Base-by-base conservation (phyloP, 2,113 vertebrate genomes). In the Sardina pilchardus region DNA sequence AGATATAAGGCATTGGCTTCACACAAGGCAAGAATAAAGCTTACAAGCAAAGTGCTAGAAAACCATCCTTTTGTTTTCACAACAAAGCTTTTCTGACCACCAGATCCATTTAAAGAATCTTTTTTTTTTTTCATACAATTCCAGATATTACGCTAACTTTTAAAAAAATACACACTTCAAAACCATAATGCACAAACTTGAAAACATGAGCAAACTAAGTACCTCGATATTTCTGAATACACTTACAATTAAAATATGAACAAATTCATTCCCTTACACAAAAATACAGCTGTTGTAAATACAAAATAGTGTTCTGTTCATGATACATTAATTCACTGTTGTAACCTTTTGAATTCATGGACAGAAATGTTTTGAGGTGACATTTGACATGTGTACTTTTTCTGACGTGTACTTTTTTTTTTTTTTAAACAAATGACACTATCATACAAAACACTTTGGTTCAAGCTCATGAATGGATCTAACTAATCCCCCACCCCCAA, bases 1-100 rank as follows among this genome's bases (percentile, higher is more conserved):
- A 26, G 30, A 86, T 75, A 42, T 34, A 88, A 90, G 86, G 82
- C 86, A 86, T 83, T 21, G 21, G 9, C 81, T 85, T 48, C 86
- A 84, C 86, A 84, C 78, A 83, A 45, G 86, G 10, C 67, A 59
- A 81, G 39, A 24, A 30, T n/a, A 83, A 34, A 78, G 39, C 63
- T 56, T 53, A 85, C 83, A 80, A 50, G 85, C 42, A 67, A 56
- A 75, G 30, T 75, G 67, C 67, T 75, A 36, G 67, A 78, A 36
- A 78, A 78, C 71, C 71, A 36, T 78, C 67, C 67, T 36, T 75
- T 36, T 63, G 50, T 53, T 53, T 53, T 16, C 19, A 53, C 19
- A 24, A 9, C 6, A 59, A 59, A 36, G 34, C 10, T 14, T 34
- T 78, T 78, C 12, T 36, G 30, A 34, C 71, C 0, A 16, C 30